phyloP scores from a whole-genome alignment of 2,888 invertebrate genomes.

The Chrysomela aeneicollis region DNA sequence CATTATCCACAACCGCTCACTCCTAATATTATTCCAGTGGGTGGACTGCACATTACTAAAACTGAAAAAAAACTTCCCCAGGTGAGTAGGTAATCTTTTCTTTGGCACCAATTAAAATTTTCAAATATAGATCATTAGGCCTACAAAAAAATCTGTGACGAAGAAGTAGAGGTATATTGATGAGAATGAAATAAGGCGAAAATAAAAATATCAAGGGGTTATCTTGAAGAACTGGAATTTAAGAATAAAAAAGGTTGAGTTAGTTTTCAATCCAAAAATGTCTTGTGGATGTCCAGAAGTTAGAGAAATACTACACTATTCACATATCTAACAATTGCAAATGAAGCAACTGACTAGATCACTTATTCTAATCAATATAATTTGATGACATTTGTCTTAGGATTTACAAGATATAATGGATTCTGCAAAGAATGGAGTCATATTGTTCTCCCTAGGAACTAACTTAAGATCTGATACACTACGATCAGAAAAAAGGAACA shows the following conservation, averaged over 20 bases:
- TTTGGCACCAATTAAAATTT: not conserved
- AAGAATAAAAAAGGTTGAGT: no score
- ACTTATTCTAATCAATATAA: not conserved
- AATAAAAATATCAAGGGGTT: no score
- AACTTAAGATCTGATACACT: conserved; percentile 52
- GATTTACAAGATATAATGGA: conserved; percentile 53
- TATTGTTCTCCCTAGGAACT: conserved; percentile 58
- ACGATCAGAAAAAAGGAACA: conserved; percentile 43
- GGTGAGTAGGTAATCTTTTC: conserved; percentile 36
- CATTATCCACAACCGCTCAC: conserved; percentile 52
- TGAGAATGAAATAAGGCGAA: no score
- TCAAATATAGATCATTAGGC: no score
- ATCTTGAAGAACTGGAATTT: no score
- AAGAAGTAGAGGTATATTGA: no score
- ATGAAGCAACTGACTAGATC: no score
- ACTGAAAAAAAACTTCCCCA: conserved; percentile 47
- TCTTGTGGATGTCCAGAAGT: no score
- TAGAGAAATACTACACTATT: no score
- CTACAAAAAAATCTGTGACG: no score
- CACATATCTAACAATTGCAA: no score
- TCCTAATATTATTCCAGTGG: conserved; percentile 57
- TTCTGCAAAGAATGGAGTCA: conserved; percentile 54
- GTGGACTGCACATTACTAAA: conserved; percentile 54
- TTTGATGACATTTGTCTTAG: conserved; percentile 34
- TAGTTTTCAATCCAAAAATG: no score